Evolutionary conservation across 1,140 invertebrate genomes (phyloP).

Genomic region (Drosophila nebulosa): DNA sequence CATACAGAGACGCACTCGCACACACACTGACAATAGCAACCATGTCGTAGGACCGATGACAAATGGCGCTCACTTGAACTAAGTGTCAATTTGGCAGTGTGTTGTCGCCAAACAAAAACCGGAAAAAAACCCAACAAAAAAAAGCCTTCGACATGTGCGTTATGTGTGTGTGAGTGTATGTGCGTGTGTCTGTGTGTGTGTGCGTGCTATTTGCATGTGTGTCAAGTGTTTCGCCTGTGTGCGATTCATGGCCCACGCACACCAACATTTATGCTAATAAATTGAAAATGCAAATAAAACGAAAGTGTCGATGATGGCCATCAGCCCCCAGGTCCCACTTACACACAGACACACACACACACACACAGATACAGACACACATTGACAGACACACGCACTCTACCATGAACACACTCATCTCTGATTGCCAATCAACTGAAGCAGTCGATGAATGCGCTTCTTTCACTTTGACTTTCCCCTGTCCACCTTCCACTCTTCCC

Average conservation of each 20-base stretch:
- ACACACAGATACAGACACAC: constrained; percentile 16
- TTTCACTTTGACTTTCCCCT: not conserved
- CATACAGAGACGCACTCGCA: constrained; percentile 4
- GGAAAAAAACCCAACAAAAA: constrained; percentile 12
- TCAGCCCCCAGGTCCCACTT: constrained; percentile 46
- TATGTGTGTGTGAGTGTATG: constrained; percentile 10
- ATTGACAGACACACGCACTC: constrained; percentile 9
- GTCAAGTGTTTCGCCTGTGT: constrained; percentile 28
- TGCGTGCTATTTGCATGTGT: constrained; percentile 25
- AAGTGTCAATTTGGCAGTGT: constrained; percentile 69
- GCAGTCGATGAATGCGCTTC: not conserved
- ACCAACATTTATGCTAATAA: constrained; percentile 76
- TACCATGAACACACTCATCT: not conserved
- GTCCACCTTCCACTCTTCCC: not conserved
- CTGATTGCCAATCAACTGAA: constrained; percentile 51
- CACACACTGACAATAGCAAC: constrained; percentile 44
- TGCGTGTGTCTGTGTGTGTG: constrained; percentile 8
- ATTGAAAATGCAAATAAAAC: constrained; percentile 78
- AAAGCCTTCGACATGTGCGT: constrained; percentile 36
- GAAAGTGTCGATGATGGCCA: constrained; percentile 64
- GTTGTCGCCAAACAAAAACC: constrained; percentile 34
- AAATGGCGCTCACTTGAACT: constrained; percentile 70
- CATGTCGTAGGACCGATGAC: constrained; percentile 61
- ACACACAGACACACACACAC: constrained; percentile 5
- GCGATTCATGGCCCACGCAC: constrained; percentile 51